Evolutionary conservation across 2,888 invertebrate species (phyloP), one percentile per base, ranked within the genome.

Genomic region (Operophtera brumata): DNA sequence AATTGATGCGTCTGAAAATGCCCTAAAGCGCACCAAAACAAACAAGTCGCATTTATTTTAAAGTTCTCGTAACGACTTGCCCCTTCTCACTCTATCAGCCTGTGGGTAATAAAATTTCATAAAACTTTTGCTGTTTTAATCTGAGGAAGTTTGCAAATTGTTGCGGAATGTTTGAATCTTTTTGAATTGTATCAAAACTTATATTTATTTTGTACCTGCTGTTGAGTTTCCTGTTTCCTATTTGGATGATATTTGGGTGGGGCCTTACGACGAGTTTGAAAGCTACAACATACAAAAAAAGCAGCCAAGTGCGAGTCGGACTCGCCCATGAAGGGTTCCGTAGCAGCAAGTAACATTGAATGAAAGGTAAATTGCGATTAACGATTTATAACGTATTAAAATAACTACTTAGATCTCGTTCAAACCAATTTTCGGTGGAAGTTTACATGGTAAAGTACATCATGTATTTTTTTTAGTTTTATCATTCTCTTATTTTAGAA

Each of bases 31-130:
- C 49, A 50, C 54, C 48, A 36, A 51, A 67, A 65, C 66, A 65
- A 67, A 67, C 66, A 67, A 67, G 66, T 65, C 66, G 32, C 65
- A 65, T 67, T 62, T 54, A 65, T 67, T 66, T 52, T 51, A 52
- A 65, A 65, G 58, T 62, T 61, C 50, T 20, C n/a, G 58, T 60
- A 62, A 62, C 65, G 61, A 64, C 64, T 63, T 50, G 55, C 59
- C 54, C 55, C 59, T 64, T 64, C 61, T 58, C 65, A 65, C 62
- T 65, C 65, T 65, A 65, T 65, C 65, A 59, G 61, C 48, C 54
- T 58, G 59, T 47, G 57, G 57, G 62, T 65, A 61, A 61, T 65
- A 62, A 62, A 65, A 65, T 65, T 65, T 57, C 46, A 39, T 45
- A 40, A 59, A 65, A 65, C 57, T 62, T 64, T 59, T 62, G 50